These are phyloP conservation scores for Stomatorhinus ivindoensis DNA, from an alignment of 2,113 vertebrate species.

Conservation along the genomic window DNA sequence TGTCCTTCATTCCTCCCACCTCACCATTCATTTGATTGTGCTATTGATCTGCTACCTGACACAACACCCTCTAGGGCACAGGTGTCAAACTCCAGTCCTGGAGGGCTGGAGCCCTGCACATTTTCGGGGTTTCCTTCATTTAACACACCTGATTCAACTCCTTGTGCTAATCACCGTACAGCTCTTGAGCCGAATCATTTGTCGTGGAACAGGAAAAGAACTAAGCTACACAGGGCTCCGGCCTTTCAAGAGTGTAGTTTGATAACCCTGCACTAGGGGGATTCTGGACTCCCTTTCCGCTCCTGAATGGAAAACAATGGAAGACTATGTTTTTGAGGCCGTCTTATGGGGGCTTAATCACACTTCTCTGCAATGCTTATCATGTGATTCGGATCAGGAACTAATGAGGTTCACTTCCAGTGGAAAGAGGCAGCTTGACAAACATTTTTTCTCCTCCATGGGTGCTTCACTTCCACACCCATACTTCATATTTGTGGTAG, in stretches of 20 bases:
- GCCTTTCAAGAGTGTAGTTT: no score
- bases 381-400: background rate
- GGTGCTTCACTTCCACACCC: background rate
- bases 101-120: no score
- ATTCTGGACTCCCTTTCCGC: background rate
- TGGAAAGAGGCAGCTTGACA: background rate
- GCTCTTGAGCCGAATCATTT: no score
- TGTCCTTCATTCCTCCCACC: background rate
- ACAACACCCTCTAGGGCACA: background rate
- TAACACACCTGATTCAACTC: no score
- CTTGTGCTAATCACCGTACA: no score
- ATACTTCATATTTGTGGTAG: background rate
- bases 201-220: no score
- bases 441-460: background rate
- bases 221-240: no score
- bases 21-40: background rate
- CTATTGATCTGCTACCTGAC: background rate
- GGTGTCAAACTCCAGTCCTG: no score
- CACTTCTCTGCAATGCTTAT: background rate
- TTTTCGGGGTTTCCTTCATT: no score
- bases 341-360: background rate
- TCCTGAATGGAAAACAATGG: background rate
- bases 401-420: background rate
- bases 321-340: background rate
- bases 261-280: no score